phyloP scores from a whole-genome alignment of 2,113 vertebrate species.

The Epinephelus moara region DNA sequence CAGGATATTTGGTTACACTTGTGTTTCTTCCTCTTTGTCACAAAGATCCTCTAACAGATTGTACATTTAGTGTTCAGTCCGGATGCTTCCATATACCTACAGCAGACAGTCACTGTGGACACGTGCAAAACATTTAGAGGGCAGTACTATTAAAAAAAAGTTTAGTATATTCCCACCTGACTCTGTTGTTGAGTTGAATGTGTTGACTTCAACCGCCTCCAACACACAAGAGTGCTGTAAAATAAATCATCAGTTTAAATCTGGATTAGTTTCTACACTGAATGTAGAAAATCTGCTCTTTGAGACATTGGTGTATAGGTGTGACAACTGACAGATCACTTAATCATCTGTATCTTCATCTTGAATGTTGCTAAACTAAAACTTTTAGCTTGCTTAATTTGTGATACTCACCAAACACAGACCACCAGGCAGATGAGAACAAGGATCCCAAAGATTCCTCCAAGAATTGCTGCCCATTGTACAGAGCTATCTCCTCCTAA shows the following conservation, averaged over 20 bases:
- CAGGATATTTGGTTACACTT: no score
- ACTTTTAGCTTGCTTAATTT: neutral
- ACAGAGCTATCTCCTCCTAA: no score
- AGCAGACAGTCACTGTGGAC: neutral
- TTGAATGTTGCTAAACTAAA: neutral
- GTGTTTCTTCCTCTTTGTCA: no score
- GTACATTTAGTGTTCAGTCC: no score
- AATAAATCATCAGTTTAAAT: neutral
- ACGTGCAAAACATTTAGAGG: neutral
- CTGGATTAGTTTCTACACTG: neutral
- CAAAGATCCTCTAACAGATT: no score
- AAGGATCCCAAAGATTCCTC: conserved; percentile 8
- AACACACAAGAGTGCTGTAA: neutral
- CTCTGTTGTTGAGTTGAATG: neutral
- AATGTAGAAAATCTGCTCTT: neutral
- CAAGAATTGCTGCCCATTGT: neutral
- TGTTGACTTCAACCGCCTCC: neutral
- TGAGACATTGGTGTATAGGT: neutral
- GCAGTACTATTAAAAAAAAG: neutral
- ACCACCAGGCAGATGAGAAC: neutral
- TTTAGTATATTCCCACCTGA: neutral
- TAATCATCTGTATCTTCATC: neutral
- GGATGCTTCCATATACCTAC: no score
- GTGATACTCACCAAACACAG: conserved; percentile 17
- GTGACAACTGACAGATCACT: no score